Evolutionary conservation across 1,140 invertebrate genomes (phyloP), one percentile per base, ranked within the genome.

Genomic region (Plectus sambesii): DNA sequence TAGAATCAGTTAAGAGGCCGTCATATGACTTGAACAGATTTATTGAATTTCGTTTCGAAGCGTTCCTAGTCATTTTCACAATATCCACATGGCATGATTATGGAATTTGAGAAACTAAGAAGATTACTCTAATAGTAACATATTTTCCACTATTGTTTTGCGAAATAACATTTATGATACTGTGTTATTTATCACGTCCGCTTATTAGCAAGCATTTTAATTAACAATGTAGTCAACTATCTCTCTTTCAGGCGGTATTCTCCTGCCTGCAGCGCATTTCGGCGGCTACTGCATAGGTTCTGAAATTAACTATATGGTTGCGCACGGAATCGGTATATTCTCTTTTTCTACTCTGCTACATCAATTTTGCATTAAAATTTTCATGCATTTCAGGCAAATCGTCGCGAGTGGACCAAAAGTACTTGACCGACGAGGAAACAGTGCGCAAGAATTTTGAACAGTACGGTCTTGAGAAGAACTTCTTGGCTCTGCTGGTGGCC

Each of bases 241-340:
- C 38, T 39, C 8, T 47, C 42, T 60, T 60, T 12, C 55, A 72
- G 72, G 72, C n/a, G 72, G 74, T 53, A 51, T 75, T 5, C 47
- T 76, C n/a, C 64, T 76, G 2, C 56, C 74, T 1, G 62, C 66
- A 38, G 74, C 74, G 4, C 66, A 73, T 40, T 71, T 69, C 51
- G 73, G 72, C 20, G 68, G 63, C 3, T 68, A 68, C 56, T 72
- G 75, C 0, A 59, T 73, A 46, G 75, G 74, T 3, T 68, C 71
- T 23, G 74, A 76, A 44, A 70, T 76, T 22, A 71, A 76, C 53
- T 75, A 71, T 43, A 57, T 70, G 22, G 56, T 76, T 5, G 46
- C 68, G 43, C 71, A 61, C 62, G 72, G 61, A 41, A 66, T 60
- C 61, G 68, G 66, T 70, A 58, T 42, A 53, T 35, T 17, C 24